These are phyloP conservation scores for Melinaea menophilus DNA, from an alignment of 2,888 invertebrate genomes.

Conservation along the genomic window DNA sequence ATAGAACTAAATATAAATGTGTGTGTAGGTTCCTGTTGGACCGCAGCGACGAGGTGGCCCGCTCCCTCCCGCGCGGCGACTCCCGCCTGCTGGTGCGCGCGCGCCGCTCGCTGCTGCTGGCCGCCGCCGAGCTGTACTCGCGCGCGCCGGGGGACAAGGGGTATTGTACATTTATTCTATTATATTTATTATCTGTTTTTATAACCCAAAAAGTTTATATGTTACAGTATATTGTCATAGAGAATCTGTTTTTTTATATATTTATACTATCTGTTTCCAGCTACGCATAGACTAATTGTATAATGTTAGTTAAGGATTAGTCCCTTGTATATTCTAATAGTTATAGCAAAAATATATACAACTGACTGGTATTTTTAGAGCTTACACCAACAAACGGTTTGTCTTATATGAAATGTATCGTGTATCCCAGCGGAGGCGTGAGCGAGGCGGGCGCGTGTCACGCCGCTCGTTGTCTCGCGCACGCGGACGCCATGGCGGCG, in stretches of 20 bases:
- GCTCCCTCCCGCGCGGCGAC: constrained; percentile 63
- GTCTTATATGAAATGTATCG: not conserved
- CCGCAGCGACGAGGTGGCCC: constrained; percentile 68
- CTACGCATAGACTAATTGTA: too few relatives aligned
- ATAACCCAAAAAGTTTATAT: too few relatives aligned
- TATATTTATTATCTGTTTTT: too few relatives aligned
- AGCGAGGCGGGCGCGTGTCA: constrained; percentile 66
- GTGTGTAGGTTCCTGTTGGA: constrained; percentile 64
- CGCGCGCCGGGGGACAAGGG: constrained; percentile 28
- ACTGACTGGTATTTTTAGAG: too few relatives aligned
- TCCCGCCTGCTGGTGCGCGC: constrained; percentile 68
- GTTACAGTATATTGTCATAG: too few relatives aligned
- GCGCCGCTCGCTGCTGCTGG: constrained; percentile 63
- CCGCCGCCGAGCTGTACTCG: constrained; percentile 68
- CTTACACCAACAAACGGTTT: too few relatives aligned
- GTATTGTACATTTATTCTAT: constrained; percentile 14
- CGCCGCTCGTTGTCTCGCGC: constrained; percentile 74
- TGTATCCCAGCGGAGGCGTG: constrained; percentile 34
- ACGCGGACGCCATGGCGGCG: constrained; percentile 77
- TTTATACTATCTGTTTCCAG: too few relatives aligned
- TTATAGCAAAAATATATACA: too few relatives aligned
- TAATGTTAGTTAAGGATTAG: too few relatives aligned
- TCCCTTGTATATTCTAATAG: too few relatives aligned
- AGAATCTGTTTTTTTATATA: too few relatives aligned
- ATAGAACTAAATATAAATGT: not conserved